Evolutionary conservation across 2,888 invertebrate genomes (phyloP).

Genomic region (Hyppa rectilinea): DNA sequence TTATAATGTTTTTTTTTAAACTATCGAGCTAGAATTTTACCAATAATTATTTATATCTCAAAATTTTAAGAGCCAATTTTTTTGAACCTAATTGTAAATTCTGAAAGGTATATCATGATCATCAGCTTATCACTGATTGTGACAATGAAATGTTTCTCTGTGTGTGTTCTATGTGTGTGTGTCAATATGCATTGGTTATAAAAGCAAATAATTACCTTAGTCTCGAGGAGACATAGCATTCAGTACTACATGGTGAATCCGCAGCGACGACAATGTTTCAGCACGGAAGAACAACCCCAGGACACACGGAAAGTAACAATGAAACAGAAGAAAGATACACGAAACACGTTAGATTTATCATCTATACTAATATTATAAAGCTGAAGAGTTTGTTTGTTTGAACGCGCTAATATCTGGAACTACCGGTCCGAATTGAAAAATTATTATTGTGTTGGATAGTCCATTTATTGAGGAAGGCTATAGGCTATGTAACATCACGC

Average conservation of each 20-base stretch:
- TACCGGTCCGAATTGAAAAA: too few relatives aligned
- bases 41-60: background rate
- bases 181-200: slow-evolving; percentile 66
- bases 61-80: slow-evolving; percentile 10
- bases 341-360: slow-evolving; percentile 53
- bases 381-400: too few relatives aligned
- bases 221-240: slow-evolving; percentile 83
- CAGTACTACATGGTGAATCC: slow-evolving; percentile 77
- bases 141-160: slow-evolving; percentile 21
- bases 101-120: background rate
- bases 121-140: background rate
- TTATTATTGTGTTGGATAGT: too few relatives aligned
- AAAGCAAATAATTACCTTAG: slow-evolving; percentile 80
- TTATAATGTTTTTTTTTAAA: background rate
- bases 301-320: slow-evolving; percentile 67
- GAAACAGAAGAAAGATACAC: slow-evolving; percentile 75
- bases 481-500: too few relatives aligned
- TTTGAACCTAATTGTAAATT: background rate
- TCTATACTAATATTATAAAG: too few relatives aligned
- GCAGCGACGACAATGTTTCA: slow-evolving; percentile 47
- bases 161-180: slow-evolving; percentile 52
- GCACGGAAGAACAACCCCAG: slow-evolving; percentile 59
- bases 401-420: too few relatives aligned
- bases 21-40: background rate
- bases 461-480: too few relatives aligned